phyloP scores from a whole-genome alignment of 92 coral and sea anemone genomes.

The Porites cylindrica region DNA sequence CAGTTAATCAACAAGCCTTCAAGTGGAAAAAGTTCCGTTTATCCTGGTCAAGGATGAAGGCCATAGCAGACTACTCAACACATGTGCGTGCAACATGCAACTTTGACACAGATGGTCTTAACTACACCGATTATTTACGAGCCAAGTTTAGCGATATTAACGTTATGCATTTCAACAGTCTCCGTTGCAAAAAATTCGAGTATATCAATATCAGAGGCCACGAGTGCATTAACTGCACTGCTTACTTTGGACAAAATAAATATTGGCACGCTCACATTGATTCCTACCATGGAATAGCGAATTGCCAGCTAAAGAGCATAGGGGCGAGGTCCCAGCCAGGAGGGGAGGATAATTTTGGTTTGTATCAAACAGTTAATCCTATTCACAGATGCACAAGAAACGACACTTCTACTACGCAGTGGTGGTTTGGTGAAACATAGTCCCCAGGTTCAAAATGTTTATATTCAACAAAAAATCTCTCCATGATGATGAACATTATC shows the following conservation, averaged over 20 bases:
- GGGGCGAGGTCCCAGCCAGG: no score
- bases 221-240: constrained; percentile 7
- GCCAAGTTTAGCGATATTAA: neutral
- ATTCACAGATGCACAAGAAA: neutral
- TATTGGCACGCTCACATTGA: neutral
- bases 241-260: neutral
- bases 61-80: constrained; percentile 10
- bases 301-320: neutral
- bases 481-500: no score
- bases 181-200: neutral
- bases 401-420: constrained; percentile 2
- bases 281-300: neutral
- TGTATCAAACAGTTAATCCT: neutral
- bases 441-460: no score
- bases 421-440: constrained; percentile 9
- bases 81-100: constrained; percentile 34
- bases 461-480: no score
- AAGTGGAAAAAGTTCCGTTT: constrained; percentile 41
- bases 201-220: neutral
- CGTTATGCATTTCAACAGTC: neutral
- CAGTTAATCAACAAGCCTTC: constrained; percentile 41
- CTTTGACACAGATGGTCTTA: constrained; percentile 34
- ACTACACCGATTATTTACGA: constrained; percentile 10
- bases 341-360: constrained; percentile 8
- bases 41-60: constrained; percentile 11